Evolutionary conservation across 2,888 invertebrate genomes (phyloP), one percentile per base, ranked within the genome.

Genomic region (Morpho helenor): DNA sequence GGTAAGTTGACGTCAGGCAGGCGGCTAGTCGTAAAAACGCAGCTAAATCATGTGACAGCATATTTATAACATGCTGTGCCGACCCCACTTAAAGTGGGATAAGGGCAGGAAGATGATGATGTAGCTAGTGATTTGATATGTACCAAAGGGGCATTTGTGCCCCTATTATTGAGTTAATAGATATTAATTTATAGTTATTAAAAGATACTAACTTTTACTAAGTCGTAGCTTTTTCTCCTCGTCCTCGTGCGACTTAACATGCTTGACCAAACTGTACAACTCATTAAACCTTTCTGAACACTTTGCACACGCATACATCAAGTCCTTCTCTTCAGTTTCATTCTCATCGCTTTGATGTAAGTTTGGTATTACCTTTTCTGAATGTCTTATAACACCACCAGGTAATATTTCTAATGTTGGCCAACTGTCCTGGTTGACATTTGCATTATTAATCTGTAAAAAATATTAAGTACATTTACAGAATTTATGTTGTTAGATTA

Each of bases 321-420:
- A 81, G 8, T 80, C 80, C 2, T 67, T 69, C 4, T 62, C 55
- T 61, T 66, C 9, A 49, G 48, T 42, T 1, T 51, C 43, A 16
- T 43, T 40, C 4, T 56, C 51, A 44, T 59, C 49, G 42, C 60
- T 67, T 52, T 48, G 54, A 7, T 54, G 54, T 48, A 54, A 43
- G 9, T 41, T n/a, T 8, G 54, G 22, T 7, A 48, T 42, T 41
- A 42, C 64, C 57, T 80, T 79, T 7, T 83, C 76, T 0, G 75
- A 73, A 52, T 79, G 77, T 54, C 84, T 86, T 53, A 89, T 88
- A 0, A 88, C 85, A 8, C 89, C 88, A 0, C 89, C 88, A 0
- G 88, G 89, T 6, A 86, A 62, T 56, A 89, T 88, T 71, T 88
- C 88, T 52, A 89, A 65, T 0, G 87, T 88, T 0, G 89, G 89